Evolutionary conservation across 1,140 invertebrate species (phyloP).

Genomic region (Orchestia grillus): DNA sequence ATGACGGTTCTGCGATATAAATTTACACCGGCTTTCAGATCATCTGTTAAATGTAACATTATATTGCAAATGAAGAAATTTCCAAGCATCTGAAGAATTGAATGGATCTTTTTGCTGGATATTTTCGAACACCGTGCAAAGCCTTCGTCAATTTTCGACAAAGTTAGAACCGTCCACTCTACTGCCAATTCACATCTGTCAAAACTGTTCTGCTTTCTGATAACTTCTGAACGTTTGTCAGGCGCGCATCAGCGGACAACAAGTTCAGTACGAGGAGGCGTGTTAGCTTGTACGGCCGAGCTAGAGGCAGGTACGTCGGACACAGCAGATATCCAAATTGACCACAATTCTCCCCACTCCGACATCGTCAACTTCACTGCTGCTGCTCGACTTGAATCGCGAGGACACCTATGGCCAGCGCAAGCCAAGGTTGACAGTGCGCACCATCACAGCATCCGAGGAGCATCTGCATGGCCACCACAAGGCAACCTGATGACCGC

Average conservation of each 20-base stretch:
- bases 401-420: not conserved
- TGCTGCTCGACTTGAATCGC: not conserved
- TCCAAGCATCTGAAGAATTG: not conserved
- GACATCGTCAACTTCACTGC: not conserved
- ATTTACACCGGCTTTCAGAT: not conserved
- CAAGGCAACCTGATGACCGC: not conserved
- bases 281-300: not conserved
- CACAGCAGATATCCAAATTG: not conserved
- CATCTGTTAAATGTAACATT: not conserved
- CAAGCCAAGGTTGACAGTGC: not conserved
- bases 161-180: not conserved
- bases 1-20: not conserved
- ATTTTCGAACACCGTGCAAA: not conserved
- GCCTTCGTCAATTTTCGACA: not conserved
- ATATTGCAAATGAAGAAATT: not conserved
- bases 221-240: not conserved
- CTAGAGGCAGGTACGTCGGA: not conserved
- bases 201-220: not conserved
- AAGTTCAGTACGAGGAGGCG: not conserved
- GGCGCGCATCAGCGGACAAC: not conserved
- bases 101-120: not conserved
- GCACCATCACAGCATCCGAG: not conserved
- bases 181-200: not conserved
- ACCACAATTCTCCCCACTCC: not conserved
- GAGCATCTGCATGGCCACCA: not conserved